Percentiles rank a stretch among this genome's conserved stretches.
Evolutionary conservation across 2,797 vertebrate species (phyloP).

Genomic region (Coracias cyanogaster): DNA sequence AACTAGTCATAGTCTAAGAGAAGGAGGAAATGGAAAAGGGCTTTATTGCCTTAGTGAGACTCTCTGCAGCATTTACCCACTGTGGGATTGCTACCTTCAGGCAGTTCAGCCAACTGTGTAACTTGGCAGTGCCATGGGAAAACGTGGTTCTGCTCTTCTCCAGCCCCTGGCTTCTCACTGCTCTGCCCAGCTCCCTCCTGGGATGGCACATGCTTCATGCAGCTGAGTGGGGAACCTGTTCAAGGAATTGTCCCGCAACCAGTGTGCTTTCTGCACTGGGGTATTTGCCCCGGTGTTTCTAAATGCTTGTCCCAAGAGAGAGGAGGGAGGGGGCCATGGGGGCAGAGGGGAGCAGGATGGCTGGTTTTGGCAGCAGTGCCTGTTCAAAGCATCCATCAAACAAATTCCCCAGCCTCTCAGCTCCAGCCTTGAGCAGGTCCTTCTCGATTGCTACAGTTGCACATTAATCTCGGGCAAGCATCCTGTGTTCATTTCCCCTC

Average conservation of each 20-base stretch:
- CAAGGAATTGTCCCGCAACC: background rate
- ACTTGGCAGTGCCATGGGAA: background rate
- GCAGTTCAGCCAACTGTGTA: background rate
- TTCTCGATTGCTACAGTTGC: background rate
- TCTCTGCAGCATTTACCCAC: background rate
- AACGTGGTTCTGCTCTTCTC: background rate
- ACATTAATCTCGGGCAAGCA: slow-evolving; percentile 40
- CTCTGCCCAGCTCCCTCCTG: background rate
- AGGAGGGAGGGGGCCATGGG: background rate
- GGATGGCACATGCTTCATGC: background rate
- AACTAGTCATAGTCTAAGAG: background rate
- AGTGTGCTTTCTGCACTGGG: background rate
- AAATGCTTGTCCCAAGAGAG: background rate
- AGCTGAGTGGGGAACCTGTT: background rate
- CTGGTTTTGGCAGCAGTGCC: background rate
- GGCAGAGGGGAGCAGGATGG: background rate
- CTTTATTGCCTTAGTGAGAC: background rate
- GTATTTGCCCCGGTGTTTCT: background rate
- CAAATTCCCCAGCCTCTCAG: background rate
- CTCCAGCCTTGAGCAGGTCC: slow-evolving; percentile 5
- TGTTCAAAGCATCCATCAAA: background rate
- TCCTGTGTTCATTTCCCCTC: slow-evolving; percentile 61
- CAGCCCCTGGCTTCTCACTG: background rate
- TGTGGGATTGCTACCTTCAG: background rate
- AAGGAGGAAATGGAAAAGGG: background rate